Percentiles rank a stretch among this genome's conserved stretches.
phyloP scores from a whole-genome alignment of 2,888 invertebrate species.

The Pantelozetes paolii region DNA sequence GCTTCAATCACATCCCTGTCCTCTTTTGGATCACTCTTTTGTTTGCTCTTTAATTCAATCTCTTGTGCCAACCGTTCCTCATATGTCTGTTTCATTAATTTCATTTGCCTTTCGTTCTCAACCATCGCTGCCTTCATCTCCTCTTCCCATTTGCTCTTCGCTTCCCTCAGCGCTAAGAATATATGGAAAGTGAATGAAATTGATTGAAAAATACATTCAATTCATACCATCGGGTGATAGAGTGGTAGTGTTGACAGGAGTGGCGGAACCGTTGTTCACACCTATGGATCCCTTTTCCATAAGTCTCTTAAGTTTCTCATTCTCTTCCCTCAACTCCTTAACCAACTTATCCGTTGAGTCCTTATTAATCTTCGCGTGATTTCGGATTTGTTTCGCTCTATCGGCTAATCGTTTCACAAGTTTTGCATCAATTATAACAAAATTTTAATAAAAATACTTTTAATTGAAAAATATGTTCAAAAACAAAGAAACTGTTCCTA shows the following conservation, averaged over 20 bases:
- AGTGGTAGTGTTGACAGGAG: neutral
- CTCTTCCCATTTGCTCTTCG: constrained; percentile 48
- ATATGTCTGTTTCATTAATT: constrained; percentile 56
- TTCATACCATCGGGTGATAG: constrained; percentile 9
- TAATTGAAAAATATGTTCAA: too few relatives aligned
- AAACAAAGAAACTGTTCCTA: too few relatives aligned
- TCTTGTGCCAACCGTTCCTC: constrained; percentile 51
- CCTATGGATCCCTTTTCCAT: constrained; percentile 51
- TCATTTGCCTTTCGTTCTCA: constrained; percentile 57
- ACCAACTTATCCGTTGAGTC: constrained; percentile 59
- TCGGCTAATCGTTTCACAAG: too few relatives aligned
- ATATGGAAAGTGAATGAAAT: neutral
- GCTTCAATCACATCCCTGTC: constrained; percentile 49
- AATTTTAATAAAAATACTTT: too few relatives aligned
- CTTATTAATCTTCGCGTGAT: constrained; percentile 58
- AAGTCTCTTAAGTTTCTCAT: constrained; percentile 56
- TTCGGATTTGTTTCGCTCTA: constrained; percentile 59
- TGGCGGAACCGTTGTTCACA: constrained; percentile 43
- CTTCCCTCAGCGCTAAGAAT: constrained; percentile 34
- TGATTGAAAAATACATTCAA: neutral
- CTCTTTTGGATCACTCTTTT: constrained; percentile 45
- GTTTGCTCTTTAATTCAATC: constrained; percentile 48
- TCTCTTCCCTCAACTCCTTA: constrained; percentile 59
- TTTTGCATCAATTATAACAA: too few relatives aligned
- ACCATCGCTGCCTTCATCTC: constrained; percentile 53